Percentiles rank a stretch among this genome's conserved stretches.
Evolutionary conservation across 2,888 invertebrate species (phyloP).

Genomic region (Timema cristinae): DNA sequence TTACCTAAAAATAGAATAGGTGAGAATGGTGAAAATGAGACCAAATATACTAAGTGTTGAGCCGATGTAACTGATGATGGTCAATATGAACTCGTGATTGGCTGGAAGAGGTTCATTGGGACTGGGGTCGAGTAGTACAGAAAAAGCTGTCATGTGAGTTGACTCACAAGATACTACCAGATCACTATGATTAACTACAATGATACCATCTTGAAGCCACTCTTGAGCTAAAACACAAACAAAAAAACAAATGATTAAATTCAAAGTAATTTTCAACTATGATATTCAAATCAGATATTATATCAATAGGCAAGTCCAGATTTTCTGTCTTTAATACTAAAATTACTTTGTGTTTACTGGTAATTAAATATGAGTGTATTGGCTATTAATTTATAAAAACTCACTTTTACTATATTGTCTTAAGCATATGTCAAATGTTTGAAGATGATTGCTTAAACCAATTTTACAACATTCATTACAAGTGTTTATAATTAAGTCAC

Average conservation of each 20-base stretch:
- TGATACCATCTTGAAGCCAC: conserved; percentile 40
- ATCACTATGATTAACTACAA: conserved; percentile 31
- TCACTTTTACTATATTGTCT: no score
- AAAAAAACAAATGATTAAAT: neutral
- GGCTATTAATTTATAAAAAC: no score
- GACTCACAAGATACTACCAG: conserved; percentile 39
- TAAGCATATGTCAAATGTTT: no score
- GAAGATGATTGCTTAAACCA: no score
- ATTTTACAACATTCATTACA: no score
- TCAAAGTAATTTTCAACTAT: no score
- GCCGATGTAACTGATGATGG: conserved; percentile 47
- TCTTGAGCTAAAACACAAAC: conserved; percentile 31
- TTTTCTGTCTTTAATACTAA: no score
- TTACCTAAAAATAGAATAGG: conserved; percentile 45
- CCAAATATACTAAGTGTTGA: conserved; percentile 47
- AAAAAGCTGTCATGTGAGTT: conserved; percentile 43
- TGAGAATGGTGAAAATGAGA: conserved; percentile 46
- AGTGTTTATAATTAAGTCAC: no score
- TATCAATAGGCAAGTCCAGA: no score
- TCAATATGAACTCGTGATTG: conserved; percentile 37
- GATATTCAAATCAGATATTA: no score
- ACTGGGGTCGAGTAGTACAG: conserved; percentile 43
- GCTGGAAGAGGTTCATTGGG: conserved; percentile 39
- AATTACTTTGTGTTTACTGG: no score
- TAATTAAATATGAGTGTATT: no score